phyloP scores from a whole-genome alignment of 1,140 invertebrate genomes.

The Teleopsis dalmanni region DNA sequence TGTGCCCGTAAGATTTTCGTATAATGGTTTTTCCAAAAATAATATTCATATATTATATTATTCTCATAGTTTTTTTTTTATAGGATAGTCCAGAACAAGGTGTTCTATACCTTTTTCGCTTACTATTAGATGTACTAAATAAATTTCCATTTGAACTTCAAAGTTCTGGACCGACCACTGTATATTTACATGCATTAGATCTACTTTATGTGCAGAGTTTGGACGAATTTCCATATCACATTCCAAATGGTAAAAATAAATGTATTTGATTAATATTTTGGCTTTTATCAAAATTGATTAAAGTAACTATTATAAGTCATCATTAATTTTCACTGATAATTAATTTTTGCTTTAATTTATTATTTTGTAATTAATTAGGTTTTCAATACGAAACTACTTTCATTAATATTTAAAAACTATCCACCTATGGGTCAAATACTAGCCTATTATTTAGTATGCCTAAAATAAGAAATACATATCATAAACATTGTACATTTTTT shows the following conservation, averaged over 20 bases:
- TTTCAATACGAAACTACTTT: too few relatives aligned
- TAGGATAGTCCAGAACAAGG: slow-evolving; percentile 81
- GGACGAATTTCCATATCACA: slow-evolving; percentile 37
- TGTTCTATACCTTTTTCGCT: slow-evolving; percentile 67
- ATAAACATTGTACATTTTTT: too few relatives aligned
- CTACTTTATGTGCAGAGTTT: slow-evolving; percentile 37
- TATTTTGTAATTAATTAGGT: too few relatives aligned
- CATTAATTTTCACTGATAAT: too few relatives aligned
- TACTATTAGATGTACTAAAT: slow-evolving; percentile 66
- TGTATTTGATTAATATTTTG: not conserved
- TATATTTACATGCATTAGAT: slow-evolving; percentile 53
- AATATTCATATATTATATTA: slow-evolving; percentile 3
- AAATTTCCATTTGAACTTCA: slow-evolving; percentile 58
- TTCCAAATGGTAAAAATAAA: slow-evolving; percentile 24
- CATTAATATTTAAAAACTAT: too few relatives aligned
- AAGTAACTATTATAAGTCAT: too few relatives aligned
- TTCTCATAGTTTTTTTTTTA: slow-evolving; percentile 10
- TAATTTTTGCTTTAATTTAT: too few relatives aligned
- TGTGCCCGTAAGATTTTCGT: slow-evolving; percentile 66
- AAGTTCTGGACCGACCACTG: slow-evolving; percentile 48
- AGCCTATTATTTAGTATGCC: too few relatives aligned
- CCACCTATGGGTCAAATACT: too few relatives aligned
- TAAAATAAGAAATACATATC: too few relatives aligned
- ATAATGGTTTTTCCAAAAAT: too few relatives aligned
- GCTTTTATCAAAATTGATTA: too few relatives aligned